Base-by-base conservation (phyloP, 2,797 vertebrate genomes). In the Trachurus trachurus region DNA sequence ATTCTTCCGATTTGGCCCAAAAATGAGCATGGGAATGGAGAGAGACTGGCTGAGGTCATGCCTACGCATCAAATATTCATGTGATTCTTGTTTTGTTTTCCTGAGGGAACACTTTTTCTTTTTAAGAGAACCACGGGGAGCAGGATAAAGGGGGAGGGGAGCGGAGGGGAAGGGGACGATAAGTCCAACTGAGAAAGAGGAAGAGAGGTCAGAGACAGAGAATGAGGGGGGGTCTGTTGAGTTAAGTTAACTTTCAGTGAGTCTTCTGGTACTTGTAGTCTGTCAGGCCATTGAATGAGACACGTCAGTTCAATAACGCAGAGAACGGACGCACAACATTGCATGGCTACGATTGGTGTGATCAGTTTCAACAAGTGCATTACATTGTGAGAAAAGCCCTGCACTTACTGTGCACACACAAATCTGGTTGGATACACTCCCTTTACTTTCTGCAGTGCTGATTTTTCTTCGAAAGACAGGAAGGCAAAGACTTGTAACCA, bases 11-110 rank as follows among this genome's bases (percentile, higher is more conserved):
- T 64, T 66, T 71, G 22, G 77, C 72, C 31, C 1, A 53, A 70
- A 80, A 78, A 67, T 66, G 42, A 82, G 80, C 29, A 52, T 47
- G 63, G 69, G 47, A 74, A 61, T 9, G 47, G 45, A 84, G 71
- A 72, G 26, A 26, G 26, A 26, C 80, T 64, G 78, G 80, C 73
- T 75, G 66, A 89, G 83, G 82, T 92, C 86, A 88, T 83, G 82
- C 72, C 89, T 89, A 83, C 73, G 85, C 71, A 89, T 93, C 76
- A 90, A 87, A 88, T 81, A 91, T 90, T 91, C 74, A 91, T 90
- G 74, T 74, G 74, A 80, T 65, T 56, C 62, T 71, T 83, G 82
- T 80, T 83, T 90, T 76, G 71, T 21, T 88, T 82, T 83, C 85
- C 70, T 62, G 49, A 57, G 66, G 77, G 86, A 85, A 77, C 79